Evolutionary conservation across 2,888 invertebrate species (phyloP), one percentile per base, ranked within the genome.

Genomic region (Drosophila planitibia): DNA sequence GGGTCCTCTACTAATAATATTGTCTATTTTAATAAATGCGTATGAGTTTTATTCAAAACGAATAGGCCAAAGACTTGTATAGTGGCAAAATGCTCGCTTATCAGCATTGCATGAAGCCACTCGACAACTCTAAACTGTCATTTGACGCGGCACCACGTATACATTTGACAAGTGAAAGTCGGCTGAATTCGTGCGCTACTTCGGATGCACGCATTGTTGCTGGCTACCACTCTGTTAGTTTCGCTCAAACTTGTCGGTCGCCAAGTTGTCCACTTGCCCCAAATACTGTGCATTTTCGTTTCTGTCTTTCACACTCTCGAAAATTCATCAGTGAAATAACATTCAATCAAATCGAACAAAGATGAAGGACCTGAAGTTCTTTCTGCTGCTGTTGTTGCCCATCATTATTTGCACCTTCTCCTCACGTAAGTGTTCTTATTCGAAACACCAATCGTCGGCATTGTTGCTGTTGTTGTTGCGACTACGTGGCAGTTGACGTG

Each of bases 291-390:
- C 62, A 62, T 72, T 69, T 61, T 59, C 53, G 33, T 53, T 52
- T 67, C 71, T 57, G 73, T 66, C 47, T 44, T 72, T 64, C 39
- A 49, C 58, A 65, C 22, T 53, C 47, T 73, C 39, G 52, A 32
- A n/a, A 52, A 52, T 19, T 41, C 53, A 65, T 55, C 44, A 68
- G 68, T 74, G 61, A 67, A 63, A 74, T 61, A 67, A 51, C 64
- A 39, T 39, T 30, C 49, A 5, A 58, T 33, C 16, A 68, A 67
- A 76, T 65, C 57, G 52, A 68, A 53, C 22, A 83, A 79, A 79
- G 53, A 97, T 97, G 97, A 96, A 95, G 94, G 94, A 95, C 89
- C 94, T 96, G 89, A 95, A 95, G 92, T 93, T 97, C 87, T 93
- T 96, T 58, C 91, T 95, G 76, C 91, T 97, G 66, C 91, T 97